Base-by-base conservation (phyloP, 2,888 invertebrate genomes). In the Allolobophora icterica region DNA sequence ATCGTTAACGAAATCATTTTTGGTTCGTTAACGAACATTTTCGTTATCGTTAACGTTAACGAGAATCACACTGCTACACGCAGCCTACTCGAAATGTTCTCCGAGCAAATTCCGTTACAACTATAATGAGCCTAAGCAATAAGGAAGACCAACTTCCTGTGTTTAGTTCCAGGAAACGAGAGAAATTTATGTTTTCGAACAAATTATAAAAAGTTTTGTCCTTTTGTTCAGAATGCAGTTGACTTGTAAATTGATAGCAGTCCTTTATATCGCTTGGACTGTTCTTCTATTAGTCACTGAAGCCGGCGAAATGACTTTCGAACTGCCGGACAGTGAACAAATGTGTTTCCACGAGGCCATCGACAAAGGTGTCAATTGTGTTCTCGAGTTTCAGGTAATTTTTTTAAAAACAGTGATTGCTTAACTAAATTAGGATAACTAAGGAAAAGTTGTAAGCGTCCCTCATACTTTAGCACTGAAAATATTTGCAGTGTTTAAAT, bases 291-390 rank as follows among this genome's bases (percentile, higher is more conserved):
- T 52, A 0, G 15, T 90, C 4, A 38, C 52, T 45, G 30, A 71
- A n/a, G 90, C 90, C n/a, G 92, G 91, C 21, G 99, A 99, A 96
- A 96, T 99, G 95, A 99, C 99, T 92, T 99, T 99, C 96, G 99
- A 99, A 96, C 96, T 99, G 94, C 97, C 98, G 83, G 99, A 99
- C 96, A 99, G 98, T 96, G 98, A 98, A 93, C 97, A 97, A 96
- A 98, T 99, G 96, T 99, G 99, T 96, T 99, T 99, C 96, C 97
- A 97, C 95, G 97, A 99, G 96, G 97, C 98, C 94, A 98, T 99
- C 93, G 97, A 97, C 93, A 97, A 98, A 94, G 98, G 98, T 95
- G 97, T 97, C 42, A 97, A 98, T 93, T 97, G 97, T 90, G 97
- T 98, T 71, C 96, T 99, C 93, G 99, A 99, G 96, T 99, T 98